Conservation (phyloP, 2,888 invertebrate species). For the Steinernema carpocapsae region DNA sequence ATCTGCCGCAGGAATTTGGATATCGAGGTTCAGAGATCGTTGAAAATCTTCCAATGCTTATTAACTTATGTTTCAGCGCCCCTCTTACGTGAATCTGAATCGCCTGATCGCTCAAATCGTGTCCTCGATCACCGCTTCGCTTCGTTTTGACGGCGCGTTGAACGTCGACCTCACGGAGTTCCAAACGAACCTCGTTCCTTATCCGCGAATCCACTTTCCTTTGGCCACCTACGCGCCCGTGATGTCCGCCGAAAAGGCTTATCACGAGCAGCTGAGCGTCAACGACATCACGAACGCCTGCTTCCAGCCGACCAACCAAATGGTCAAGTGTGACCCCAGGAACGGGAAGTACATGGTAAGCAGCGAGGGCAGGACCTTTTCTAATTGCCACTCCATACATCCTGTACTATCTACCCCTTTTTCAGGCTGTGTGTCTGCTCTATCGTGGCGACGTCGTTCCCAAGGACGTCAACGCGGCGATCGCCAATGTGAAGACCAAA, state of each 20-base stretch:
- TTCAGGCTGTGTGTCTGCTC: constrained; percentile 71
- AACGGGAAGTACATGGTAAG: constrained; percentile 69
- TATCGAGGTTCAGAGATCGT: constrained; percentile 77
- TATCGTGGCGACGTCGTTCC: constrained; percentile 71
- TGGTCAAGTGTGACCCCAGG: constrained; percentile 73
- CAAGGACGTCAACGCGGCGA: constrained; percentile 67
- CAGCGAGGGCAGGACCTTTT: background rate
- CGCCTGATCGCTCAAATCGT: constrained; percentile 83
- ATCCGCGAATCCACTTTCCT: constrained; percentile 89
- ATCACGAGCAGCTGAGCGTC: constrained; percentile 73
- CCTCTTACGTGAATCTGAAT: constrained; percentile 87
- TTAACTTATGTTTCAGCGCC: constrained; percentile 71
- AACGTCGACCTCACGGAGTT: constrained; percentile 86
- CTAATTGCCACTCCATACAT: background rate
- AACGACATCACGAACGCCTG: constrained; percentile 87
- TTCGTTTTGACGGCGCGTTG: constrained; percentile 86
- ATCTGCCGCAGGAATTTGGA: constrained; percentile 83
- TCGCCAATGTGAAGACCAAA: constrained; percentile 67
- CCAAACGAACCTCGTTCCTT: constrained; percentile 76
- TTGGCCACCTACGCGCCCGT: constrained; percentile 74
- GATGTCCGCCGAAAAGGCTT: constrained; percentile 69
- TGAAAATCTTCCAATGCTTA: constrained; percentile 94
- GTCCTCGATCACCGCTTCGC: constrained; percentile 84
- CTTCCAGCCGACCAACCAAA: constrained; percentile 78
- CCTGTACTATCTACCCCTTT: background rate